phyloP scores from a whole-genome alignment of 2,113 vertebrate genomes.

The Forbesichthys agassizii region DNA sequence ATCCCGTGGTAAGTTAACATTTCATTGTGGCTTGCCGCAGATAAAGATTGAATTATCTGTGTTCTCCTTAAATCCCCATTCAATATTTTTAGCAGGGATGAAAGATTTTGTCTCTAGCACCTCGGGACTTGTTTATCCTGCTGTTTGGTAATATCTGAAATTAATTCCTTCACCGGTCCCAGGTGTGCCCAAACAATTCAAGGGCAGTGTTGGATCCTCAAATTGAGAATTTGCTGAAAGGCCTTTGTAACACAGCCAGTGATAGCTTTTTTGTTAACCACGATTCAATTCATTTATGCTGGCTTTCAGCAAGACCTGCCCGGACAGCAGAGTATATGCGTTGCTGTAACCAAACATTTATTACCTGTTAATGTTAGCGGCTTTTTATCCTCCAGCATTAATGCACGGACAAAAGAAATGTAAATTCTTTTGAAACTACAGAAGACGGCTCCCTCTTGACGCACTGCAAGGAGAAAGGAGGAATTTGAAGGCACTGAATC shows the following conservation, averaged over 20 bases:
- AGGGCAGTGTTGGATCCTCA: conserved; percentile 60
- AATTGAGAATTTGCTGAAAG: conserved; percentile 60
- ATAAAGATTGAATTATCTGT: conserved; percentile 69
- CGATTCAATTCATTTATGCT: conserved; percentile 57
- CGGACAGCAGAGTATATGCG: conserved; percentile 47
- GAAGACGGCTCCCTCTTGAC: conserved; percentile 35
- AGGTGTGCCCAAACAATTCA: conserved; percentile 68
- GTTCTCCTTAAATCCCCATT: conserved; percentile 63
- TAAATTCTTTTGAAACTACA: conserved; percentile 42
- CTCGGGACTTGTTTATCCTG: conserved; percentile 57
- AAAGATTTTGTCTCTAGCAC: conserved; percentile 62
- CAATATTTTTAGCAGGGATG: conserved; percentile 54
- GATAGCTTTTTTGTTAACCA: conserved; percentile 45
- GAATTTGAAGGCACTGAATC: conserved; percentile 31
- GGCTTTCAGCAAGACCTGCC: conserved; percentile 36
- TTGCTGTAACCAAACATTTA: conserved; percentile 43
- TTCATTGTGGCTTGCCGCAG: conserved; percentile 54
- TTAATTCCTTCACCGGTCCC: conserved; percentile 66
- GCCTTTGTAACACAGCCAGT: conserved; percentile 33
- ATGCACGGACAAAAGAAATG: conserved; percentile 17
- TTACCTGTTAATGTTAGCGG: conserved; percentile 36
- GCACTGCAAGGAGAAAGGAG: conserved; percentile 16
- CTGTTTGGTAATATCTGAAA: conserved; percentile 74
- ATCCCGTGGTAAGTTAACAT: conserved; percentile 59
- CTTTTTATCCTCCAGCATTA: conserved; percentile 7